Conservation (phyloP, 1,140 invertebrate species). For the Plectrocnemia conspersa region DNA sequence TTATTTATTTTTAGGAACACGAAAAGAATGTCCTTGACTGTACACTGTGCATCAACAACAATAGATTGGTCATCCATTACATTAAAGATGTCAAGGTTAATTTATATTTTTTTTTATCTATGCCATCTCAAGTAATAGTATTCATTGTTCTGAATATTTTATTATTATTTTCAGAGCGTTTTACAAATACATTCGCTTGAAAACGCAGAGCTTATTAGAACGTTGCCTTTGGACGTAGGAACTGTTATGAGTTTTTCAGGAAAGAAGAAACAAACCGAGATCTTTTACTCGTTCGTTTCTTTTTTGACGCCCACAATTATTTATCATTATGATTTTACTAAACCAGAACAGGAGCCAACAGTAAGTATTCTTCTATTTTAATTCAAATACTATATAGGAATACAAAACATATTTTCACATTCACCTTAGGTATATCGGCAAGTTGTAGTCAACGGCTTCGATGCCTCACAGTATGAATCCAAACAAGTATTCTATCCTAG, state of each 20-base stretch:
- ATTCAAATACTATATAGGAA: too few relatives aligned
- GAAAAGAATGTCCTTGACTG: slow-evolving; percentile 84
- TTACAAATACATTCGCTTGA: slow-evolving; percentile 76
- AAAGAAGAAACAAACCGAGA: slow-evolving; percentile 78
- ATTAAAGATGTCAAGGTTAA: slow-evolving; percentile 91
- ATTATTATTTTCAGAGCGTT: slow-evolving; percentile 62
- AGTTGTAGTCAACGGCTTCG: slow-evolving; percentile 80
- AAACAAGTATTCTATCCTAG: slow-evolving; percentile 91
- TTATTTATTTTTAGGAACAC: slow-evolving; percentile 61
- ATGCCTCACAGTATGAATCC: slow-evolving; percentile 74
- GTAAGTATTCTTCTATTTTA: slow-evolving; percentile 46
- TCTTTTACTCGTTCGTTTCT: slow-evolving; percentile 92
- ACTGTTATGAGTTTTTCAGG: slow-evolving; percentile 81
- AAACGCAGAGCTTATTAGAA: slow-evolving; percentile 66
- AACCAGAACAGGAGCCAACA: slow-evolving; percentile 58
- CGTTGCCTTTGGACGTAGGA: slow-evolving; percentile 81
- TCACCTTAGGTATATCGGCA: slow-evolving; percentile 70
- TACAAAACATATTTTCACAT: slow-evolving; percentile 19
- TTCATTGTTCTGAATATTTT: slow-evolving; percentile 5
- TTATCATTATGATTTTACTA: slow-evolving; percentile 78
- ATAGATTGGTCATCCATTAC: slow-evolving; percentile 89
- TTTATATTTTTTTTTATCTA: slow-evolving; percentile 10
- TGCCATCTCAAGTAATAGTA: background rate
- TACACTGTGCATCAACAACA: slow-evolving; percentile 73
- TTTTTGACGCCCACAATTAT: slow-evolving; percentile 90